Evolutionary conservation across 2,113 vertebrate genomes (phyloP).

Genomic region (Tinamus guttatus): DNA sequence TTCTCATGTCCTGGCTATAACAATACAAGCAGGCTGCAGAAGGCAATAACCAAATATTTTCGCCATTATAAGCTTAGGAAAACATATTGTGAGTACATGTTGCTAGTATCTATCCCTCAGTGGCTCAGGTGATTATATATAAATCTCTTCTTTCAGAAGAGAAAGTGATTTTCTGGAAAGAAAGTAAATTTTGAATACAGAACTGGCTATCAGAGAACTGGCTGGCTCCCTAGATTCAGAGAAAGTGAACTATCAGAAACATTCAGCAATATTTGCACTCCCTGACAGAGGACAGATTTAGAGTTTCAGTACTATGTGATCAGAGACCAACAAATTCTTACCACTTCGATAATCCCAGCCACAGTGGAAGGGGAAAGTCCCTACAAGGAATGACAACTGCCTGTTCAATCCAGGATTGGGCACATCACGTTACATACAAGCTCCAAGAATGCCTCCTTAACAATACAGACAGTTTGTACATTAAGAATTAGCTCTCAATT

Average conservation of each 20-base stretch:
- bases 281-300: background rate
- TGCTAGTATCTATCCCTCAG: background rate
- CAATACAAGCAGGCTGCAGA: background rate
- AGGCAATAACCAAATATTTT: background rate
- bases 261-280: background rate
- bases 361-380: constrained; percentile 48
- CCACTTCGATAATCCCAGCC: constrained; percentile 37
- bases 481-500: background rate
- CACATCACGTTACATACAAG: background rate
- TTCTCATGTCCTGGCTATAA: background rate
- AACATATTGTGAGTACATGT: background rate
- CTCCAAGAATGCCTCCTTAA: background rate
- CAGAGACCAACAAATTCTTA: constrained; percentile 49
- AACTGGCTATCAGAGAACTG: background rate
- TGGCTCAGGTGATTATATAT: background rate
- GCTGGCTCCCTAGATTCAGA: background rate
- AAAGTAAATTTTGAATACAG: background rate
- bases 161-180: background rate
- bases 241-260: background rate
- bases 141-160: background rate
- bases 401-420: background rate
- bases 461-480: background rate
- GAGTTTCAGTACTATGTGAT: background rate
- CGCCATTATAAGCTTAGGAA: background rate
- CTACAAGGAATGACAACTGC: constrained; percentile 59